Conservation (phyloP, 2,888 invertebrate genomes). For the Apotomis turbidana region DNA sequence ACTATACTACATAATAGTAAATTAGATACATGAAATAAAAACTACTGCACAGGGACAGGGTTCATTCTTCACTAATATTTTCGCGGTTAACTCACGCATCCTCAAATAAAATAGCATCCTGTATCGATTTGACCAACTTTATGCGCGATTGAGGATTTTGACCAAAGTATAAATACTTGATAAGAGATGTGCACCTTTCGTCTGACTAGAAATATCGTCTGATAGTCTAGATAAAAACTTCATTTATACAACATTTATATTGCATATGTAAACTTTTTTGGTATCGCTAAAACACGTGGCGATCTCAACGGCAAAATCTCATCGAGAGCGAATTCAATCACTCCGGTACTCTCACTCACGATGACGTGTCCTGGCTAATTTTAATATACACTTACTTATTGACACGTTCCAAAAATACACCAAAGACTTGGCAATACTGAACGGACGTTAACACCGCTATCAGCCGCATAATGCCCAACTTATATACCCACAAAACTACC, state of each 20-base stretch:
- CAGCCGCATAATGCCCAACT: conserved; percentile 76
- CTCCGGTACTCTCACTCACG: conserved; percentile 62
- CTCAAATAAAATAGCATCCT: too few relatives aligned
- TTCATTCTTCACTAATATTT: too few relatives aligned
- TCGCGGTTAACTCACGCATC: too few relatives aligned
- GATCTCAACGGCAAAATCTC: conserved; percentile 49
- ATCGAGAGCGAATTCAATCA: conserved; percentile 68
- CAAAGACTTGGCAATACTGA: conserved; percentile 80
- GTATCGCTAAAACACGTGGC: conserved; percentile 20
- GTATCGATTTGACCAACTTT: too few relatives aligned
- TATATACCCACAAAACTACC: conserved; percentile 45
- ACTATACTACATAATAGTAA: too few relatives aligned
- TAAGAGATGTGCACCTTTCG: too few relatives aligned
- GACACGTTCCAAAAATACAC: conserved; percentile 83
- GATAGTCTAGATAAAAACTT: not conserved
- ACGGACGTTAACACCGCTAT: conserved; percentile 83
- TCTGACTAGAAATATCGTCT: too few relatives aligned
- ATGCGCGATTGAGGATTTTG: too few relatives aligned
- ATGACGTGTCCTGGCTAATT: conserved; percentile 80
- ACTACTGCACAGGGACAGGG: too few relatives aligned
- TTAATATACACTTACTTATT: conserved; percentile 83
- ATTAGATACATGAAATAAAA: too few relatives aligned
- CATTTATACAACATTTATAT: not conserved
- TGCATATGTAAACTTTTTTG: not conserved
- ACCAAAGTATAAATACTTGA: too few relatives aligned